phyloP scores from a whole-genome alignment of 2,797 vertebrate species.

The Poecilia velifera region DNA sequence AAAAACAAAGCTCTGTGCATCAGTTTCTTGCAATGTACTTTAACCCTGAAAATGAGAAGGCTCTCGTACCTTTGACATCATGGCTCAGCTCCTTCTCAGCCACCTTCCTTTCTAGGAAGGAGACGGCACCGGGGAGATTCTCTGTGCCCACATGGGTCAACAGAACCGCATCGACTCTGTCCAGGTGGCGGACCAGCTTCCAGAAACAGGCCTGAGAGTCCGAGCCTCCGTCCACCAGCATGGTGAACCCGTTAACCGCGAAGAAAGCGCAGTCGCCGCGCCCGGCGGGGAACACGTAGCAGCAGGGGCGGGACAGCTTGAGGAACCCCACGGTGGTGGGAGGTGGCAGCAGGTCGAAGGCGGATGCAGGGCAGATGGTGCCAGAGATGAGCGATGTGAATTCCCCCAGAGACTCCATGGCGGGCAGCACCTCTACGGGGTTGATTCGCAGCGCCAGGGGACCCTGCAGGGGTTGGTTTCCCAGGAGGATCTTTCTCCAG shows the following conservation, averaged over 20 bases:
- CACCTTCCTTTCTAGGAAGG: conserved; percentile 90
- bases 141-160: conserved; percentile 86
- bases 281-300: conserved; percentile 94
- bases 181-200: conserved; percentile 95
- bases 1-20: not conserved
- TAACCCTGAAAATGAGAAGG: not conserved
- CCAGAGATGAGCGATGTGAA: conserved; percentile 87
- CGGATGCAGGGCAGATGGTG: conserved; percentile 79
- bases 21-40: not conserved
- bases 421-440: conserved; percentile 79
- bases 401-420: conserved; percentile 89
- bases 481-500: conserved; percentile 83
- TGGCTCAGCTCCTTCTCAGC: conserved; percentile 85
- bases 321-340: conserved; percentile 92
- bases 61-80: conserved; percentile 86
- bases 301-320: conserved; percentile 95
- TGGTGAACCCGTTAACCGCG: conserved; percentile 92
- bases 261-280: conserved; percentile 94
- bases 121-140: conserved; percentile 84
- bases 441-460: conserved; percentile 85
- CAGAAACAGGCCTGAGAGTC: conserved; percentile 93
- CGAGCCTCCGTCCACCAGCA: conserved; percentile 92
- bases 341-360: conserved; percentile 93
- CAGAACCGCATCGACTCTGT: conserved; percentile 91
- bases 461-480: conserved; percentile 79